Conservation (phyloP, 1,140 invertebrate genomes). For the Bilobella aurantiaca region DNA sequence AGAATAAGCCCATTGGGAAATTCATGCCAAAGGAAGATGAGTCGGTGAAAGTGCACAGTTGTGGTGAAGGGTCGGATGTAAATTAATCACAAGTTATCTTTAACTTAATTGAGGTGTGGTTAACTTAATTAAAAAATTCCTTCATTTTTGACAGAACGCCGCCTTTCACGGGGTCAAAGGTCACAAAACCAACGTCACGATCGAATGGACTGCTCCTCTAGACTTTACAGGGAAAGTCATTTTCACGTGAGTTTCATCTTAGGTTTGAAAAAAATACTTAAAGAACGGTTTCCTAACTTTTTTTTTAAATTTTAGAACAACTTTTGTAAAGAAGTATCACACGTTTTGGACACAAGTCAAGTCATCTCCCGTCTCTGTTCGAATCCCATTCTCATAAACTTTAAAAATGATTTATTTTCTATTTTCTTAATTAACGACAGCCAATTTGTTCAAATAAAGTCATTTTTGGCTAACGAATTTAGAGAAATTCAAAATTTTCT, state of each 20-base stretch:
- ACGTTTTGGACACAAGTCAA: neutral
- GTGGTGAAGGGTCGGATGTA: neutral
- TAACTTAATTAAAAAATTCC: neutral
- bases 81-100: neutral
- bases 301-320: neutral
- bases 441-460: too few relatives aligned
- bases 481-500: too few relatives aligned
- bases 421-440: too few relatives aligned
- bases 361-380: neutral
- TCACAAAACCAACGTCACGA: neutral
- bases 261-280: too few relatives aligned
- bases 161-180: conserved; percentile 5
- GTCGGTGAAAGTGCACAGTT: neutral
- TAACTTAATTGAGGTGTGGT: neutral
- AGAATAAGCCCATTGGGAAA: neutral
- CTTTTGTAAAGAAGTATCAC: conserved; percentile 1
- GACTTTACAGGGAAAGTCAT: neutral
- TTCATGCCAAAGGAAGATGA: neutral
- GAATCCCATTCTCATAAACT: neutral
- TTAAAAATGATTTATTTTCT: too few relatives aligned
- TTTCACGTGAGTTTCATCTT: neutral
- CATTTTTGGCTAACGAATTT: too few relatives aligned
- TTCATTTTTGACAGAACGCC: neutral
- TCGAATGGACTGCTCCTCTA: neutral
- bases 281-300: neutral